Percentiles rank a stretch among this genome's conserved stretches.
Conservation (phyloP, 2,797 vertebrate genomes). For the Galaxias olidus region DNA sequence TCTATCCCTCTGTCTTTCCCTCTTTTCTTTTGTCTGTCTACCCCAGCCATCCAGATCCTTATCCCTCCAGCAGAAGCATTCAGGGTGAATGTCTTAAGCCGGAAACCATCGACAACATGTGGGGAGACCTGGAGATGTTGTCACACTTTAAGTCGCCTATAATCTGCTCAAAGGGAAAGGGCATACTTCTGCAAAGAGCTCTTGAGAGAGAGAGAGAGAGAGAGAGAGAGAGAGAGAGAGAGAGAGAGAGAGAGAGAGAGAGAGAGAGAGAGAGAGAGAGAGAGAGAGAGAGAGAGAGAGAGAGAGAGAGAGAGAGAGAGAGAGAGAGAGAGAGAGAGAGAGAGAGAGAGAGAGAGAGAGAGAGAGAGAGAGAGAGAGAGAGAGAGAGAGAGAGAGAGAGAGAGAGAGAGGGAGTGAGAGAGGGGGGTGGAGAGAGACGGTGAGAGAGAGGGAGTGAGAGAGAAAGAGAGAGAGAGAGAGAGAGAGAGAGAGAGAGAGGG, state of each 20-base stretch:
- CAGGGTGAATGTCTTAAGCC: conserved; percentile 80
- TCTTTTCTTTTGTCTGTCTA: conserved; percentile 70
- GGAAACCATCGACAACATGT: conserved; percentile 82
- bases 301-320: conserved; percentile 11
- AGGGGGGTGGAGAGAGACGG: no score
- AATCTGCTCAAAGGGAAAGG: conserved; percentile 85
- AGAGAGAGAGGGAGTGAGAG: conserved; percentile 25
- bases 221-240: conserved; percentile 14
- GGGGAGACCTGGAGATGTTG: conserved; percentile 87
- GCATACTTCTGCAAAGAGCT: conserved; percentile 70
- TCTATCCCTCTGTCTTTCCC: conserved; percentile 23
- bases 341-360: conserved; percentile 44
- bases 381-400: conserved; percentile 16
- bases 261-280: conserved; percentile 36
- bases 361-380: conserved; percentile 13
- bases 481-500: conserved; percentile 18
- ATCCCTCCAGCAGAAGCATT: conserved; percentile 78
- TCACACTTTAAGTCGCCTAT: conserved; percentile 87
- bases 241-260: conserved; percentile 17
- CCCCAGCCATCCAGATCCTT: conserved; percentile 74
- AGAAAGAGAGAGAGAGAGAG: conserved; percentile 11
- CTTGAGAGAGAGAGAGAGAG: conserved; percentile 50
- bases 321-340: conserved; percentile 18
- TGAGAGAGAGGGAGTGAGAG: conserved; percentile 44
- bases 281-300: conserved; percentile 40